Evolutionary conservation across 2,797 vertebrate genomes (phyloP).

Genomic region (Dipus sagitta): DNA sequence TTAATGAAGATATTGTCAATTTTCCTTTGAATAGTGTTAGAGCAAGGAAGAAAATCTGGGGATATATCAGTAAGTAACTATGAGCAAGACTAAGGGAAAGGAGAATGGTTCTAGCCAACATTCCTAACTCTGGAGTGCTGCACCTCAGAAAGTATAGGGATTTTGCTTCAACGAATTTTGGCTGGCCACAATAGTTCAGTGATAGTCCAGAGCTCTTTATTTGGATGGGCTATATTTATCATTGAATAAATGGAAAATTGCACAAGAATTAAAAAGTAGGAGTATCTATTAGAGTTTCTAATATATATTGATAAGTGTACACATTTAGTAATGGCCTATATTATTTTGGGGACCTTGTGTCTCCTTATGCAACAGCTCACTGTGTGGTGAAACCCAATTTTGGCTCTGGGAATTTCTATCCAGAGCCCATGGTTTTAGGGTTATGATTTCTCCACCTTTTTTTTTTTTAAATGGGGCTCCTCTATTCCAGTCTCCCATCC

Average conservation of each 20-base stretch:
- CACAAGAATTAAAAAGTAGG: background rate
- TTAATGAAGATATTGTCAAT: background rate
- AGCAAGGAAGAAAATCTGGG: background rate
- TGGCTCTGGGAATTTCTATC: too few relatives aligned
- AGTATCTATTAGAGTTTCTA: background rate
- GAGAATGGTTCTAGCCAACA: background rate
- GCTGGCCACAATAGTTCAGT: background rate
- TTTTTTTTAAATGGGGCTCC: too few relatives aligned
- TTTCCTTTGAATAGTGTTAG: background rate
- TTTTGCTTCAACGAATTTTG: background rate
- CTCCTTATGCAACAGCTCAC: too few relatives aligned
- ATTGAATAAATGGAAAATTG: background rate
- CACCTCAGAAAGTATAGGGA: rapidly evolving
- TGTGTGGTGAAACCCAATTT: too few relatives aligned
- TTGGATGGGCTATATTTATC: rapidly evolving
- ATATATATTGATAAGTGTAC: background rate
- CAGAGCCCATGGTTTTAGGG: too few relatives aligned
- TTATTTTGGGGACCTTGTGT: too few relatives aligned
- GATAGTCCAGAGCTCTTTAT: background rate
- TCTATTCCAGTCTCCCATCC: too few relatives aligned
- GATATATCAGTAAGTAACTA: background rate
- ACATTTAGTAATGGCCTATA: too few relatives aligned
- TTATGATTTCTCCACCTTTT: too few relatives aligned
- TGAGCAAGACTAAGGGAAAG: background rate
- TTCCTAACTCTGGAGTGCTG: background rate